These are phyloP conservation scores for Rhynchonycteris naso DNA, from an alignment of 2,797 vertebrate species.

Conservation along the genomic window DNA sequence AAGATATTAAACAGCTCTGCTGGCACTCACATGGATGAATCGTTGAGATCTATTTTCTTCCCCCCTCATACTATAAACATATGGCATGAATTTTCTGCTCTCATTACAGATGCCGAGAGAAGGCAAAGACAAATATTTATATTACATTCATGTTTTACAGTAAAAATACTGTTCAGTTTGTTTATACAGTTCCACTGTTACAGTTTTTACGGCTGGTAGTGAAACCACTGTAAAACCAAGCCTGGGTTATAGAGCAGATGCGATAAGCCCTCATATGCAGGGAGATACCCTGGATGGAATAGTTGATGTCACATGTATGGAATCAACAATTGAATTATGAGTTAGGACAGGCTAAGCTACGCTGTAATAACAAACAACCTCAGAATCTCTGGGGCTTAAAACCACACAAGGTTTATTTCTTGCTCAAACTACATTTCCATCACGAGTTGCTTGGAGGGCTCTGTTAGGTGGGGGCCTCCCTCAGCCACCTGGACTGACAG, in stretches of 20 bases:
- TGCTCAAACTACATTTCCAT: not conserved
- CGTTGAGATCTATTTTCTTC: slow-evolving; percentile 80
- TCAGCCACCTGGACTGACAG: fast-evolving
- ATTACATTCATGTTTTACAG: slow-evolving; percentile 91
- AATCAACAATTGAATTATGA: slow-evolving; percentile 50
- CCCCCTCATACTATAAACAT: slow-evolving; percentile 83
- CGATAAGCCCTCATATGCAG: slow-evolving; percentile 81
- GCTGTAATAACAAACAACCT: slow-evolving; percentile 32
- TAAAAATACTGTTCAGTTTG: slow-evolving; percentile 91
- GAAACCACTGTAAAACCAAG: slow-evolving; percentile 91
- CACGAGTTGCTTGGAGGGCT: not conserved
- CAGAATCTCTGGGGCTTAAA: not conserved
- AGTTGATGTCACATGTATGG: slow-evolving; percentile 48
- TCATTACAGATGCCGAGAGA: slow-evolving; percentile 90
- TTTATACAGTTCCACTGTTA: slow-evolving; percentile 94
- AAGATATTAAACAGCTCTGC: slow-evolving; percentile 78
- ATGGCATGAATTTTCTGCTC: slow-evolving; percentile 88
- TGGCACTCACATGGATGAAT: slow-evolving; percentile 79
- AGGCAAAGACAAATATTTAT: slow-evolving; percentile 91
- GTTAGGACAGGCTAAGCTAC: slow-evolving; percentile 25
- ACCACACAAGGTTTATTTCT: slow-evolving; percentile 43
- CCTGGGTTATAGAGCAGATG: slow-evolving; percentile 91
- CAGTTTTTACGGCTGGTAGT: slow-evolving; percentile 90
- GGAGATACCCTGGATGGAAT: slow-evolving; percentile 75
- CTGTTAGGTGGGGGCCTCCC: not conserved